Evolutionary conservation across 2,888 invertebrate genomes (phyloP), one percentile per base, ranked within the genome.

Genomic region (Leucophenga montana): DNA sequence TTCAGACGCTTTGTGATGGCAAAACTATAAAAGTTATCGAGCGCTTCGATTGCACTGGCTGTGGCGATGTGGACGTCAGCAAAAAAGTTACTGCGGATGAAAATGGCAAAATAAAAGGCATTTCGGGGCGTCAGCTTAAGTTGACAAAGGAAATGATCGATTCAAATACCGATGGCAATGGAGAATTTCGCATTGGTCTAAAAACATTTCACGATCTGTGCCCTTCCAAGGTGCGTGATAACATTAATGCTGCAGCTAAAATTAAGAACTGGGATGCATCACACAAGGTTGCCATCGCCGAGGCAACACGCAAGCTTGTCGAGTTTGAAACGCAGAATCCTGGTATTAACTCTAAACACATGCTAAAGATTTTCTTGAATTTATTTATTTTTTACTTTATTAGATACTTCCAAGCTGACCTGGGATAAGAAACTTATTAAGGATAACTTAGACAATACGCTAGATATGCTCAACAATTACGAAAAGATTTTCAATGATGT

Each of bases 1-100:
- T 72, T 46, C 31, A 98, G 97, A 91, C 92, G 76, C 95, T 98
- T 16, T 93, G 94, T 71, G 95, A 96, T 87, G 97, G 97, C 3
- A 84, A 82, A 56, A 93, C 95, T 83, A 92, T 94, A 18, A 99
- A 99, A 90, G 93, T 99, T 65, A 93, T 99, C 83, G 98, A 98
- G 88, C 92, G 98, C 72, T 95, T 94, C 86, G 98, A 99, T 90
- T 97, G 97, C 85, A 96, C 96, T 80, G 99, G 99, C 20, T 95
- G 96, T 85, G 99, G 99, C 4, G 99, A 99, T 91, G 97, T 99
- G 69, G 96, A 96, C 88, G 97, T 97, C 8, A 94, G 94, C 66
- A 94, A 93, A 71, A 90, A 94, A 75, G 93, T 94, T 8, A 91
- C 92, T 71, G 90, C 90, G 0, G 88, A 89, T 46, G 89, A 90